Evolutionary conservation across 2,113 vertebrate species (phyloP).

Genomic region (Setophaga kirtlandii): DNA sequence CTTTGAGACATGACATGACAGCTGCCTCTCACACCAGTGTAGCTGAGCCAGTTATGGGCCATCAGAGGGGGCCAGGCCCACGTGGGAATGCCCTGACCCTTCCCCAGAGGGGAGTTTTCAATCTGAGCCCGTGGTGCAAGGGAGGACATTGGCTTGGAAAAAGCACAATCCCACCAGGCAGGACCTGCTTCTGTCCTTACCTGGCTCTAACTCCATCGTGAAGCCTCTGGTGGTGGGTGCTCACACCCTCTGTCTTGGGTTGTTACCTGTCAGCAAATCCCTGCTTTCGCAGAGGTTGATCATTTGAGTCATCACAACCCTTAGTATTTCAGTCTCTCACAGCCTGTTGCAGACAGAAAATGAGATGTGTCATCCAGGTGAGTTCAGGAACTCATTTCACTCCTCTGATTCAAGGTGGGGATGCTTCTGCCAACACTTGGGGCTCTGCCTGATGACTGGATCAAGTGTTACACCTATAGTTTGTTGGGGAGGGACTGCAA

Average conservation of each 20-base stretch:
- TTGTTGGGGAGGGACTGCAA: neutral
- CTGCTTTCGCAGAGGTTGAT: neutral
- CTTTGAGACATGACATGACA: neutral
- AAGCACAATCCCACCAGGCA: neutral
- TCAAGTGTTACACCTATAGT: neutral
- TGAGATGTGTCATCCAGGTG: neutral
- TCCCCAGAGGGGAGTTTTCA: neutral
- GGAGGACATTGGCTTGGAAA: neutral
- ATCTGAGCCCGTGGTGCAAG: neutral
- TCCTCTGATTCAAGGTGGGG: neutral
- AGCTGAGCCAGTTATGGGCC: neutral
- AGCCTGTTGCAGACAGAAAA: neutral
- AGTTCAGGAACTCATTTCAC: neutral
- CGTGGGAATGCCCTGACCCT: accelerated
- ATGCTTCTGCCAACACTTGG: neutral
- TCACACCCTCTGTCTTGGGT: neutral
- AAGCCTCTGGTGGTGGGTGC: neutral
- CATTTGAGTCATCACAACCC: neutral
- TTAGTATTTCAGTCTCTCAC: neutral
- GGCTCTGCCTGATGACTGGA: neutral
- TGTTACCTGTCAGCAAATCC: neutral
- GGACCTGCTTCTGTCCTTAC: neutral
- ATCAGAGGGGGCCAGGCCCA: neutral
- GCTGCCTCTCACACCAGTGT: neutral
- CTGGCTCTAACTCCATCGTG: neutral